These are phyloP conservation scores for Ifrita kowaldi DNA, from an alignment of 2,113 vertebrate genomes.

Conservation along the genomic window DNA sequence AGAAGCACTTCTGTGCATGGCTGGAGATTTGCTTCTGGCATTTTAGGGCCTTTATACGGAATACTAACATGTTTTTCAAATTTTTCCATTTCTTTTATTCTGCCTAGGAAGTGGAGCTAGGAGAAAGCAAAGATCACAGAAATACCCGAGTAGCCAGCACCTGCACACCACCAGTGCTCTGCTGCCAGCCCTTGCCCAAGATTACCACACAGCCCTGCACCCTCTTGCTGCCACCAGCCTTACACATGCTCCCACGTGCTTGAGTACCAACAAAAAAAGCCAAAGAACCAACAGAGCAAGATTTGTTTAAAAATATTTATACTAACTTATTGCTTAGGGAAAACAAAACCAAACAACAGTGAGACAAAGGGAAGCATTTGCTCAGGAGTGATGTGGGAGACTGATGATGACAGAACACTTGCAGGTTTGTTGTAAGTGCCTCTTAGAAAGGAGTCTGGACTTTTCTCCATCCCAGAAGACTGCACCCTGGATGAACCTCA, in stretches of 20 bases:
- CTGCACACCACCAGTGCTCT: not conserved
- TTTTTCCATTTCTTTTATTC: not conserved
- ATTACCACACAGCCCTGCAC: not conserved
- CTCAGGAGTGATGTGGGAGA: not conserved
- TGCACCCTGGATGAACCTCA: not conserved
- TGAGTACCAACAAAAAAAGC: fast-evolving
- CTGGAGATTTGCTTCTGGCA: not conserved
- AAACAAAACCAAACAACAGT: not conserved
- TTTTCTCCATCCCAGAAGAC: too few species aligned
- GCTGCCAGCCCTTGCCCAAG: not conserved
- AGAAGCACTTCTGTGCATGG: not conserved
- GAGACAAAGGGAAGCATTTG: not conserved
- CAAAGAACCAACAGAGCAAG: too few species aligned
- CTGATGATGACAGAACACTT: not conserved
- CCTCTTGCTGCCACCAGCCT: not conserved
- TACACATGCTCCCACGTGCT: fast-evolving
- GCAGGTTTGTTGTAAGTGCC: fast-evolving
- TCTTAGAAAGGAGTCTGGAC: not conserved
- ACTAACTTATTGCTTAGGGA: not conserved
- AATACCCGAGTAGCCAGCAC: fast-evolving
- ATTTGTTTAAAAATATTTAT: not conserved
- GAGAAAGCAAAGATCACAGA: not conserved
- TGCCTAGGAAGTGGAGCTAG: not conserved
- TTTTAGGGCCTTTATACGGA: not conserved
- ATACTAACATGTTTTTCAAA: not conserved